phyloP scores from a whole-genome alignment of 2,113 vertebrate genomes.

The Anoura caudifer region DNA sequence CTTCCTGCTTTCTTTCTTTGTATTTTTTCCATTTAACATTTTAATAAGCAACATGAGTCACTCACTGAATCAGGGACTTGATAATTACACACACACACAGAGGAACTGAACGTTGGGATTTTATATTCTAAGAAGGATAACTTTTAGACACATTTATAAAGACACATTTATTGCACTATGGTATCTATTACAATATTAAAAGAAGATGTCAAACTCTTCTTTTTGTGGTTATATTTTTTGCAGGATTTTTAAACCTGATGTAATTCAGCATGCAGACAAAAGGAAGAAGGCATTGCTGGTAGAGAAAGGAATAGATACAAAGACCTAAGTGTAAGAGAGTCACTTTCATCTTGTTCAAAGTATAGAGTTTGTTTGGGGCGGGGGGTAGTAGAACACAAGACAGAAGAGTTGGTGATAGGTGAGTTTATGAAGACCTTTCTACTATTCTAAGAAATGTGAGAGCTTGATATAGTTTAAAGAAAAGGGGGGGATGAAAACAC shows the following conservation, averaged over 20 bases:
- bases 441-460: background rate
- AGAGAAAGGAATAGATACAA: background rate
- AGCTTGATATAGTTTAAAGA: background rate
- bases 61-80: background rate
- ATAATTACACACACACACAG: background rate
- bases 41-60: background rate
- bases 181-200: background rate
- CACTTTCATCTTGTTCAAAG: background rate
- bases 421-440: background rate
- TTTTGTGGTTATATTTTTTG: background rate
- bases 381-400: background rate
- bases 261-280: background rate
- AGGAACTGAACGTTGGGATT: background rate
- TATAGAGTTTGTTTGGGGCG: background rate
- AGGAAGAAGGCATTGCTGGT: background rate
- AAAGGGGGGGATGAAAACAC: background rate
- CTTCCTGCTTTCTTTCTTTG: background rate
- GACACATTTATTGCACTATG: background rate
- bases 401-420: background rate
- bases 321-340: background rate
- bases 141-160: too few species aligned
- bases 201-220: background rate
- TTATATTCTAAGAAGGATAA: background rate
- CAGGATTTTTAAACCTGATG: background rate
- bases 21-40: background rate